Evolutionary conservation across 2,888 invertebrate genomes (phyloP).

Genomic region (Orchesella flavescens): DNA sequence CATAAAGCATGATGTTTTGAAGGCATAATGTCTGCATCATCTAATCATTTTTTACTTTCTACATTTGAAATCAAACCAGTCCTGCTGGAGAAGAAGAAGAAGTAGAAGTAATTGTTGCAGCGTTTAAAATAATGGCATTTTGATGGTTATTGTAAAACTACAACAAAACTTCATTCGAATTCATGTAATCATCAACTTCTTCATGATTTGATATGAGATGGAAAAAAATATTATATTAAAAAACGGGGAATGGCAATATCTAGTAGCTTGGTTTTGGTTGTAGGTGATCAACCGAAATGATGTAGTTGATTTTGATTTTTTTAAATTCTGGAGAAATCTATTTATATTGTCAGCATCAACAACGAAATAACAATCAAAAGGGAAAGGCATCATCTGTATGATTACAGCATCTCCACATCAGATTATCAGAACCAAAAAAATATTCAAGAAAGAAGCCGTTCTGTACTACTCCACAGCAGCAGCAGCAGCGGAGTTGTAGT

Average conservation of each 20-base stretch:
- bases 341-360: not conserved
- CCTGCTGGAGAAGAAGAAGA: conserved; percentile 49
- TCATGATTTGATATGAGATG: conserved; percentile 6
- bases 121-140: conserved; percentile 54
- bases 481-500: too few relatives aligned
- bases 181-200: not conserved
- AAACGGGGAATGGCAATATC: not conserved
- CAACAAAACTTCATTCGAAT: not conserved
- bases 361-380: not conserved
- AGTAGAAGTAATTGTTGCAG: conserved; percentile 43
- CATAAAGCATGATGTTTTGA: too few relatives aligned
- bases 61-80: conserved; percentile 34
- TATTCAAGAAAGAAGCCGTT: too few relatives aligned
- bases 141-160: conserved; percentile 40
- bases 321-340: conserved; percentile 36
- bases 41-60: too few relatives aligned
- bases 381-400: not conserved
- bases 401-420: not conserved
- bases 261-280: too few relatives aligned
- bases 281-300: conserved; percentile 30
- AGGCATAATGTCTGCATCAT: too few relatives aligned
- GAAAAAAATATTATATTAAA: not conserved
- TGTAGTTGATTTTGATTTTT: conserved; percentile 16
- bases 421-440: not conserved
- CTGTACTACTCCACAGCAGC: too few relatives aligned